Evolutionary conservation across 2,113 vertebrate genomes (phyloP).

Genomic region (Callipepla californica): DNA sequence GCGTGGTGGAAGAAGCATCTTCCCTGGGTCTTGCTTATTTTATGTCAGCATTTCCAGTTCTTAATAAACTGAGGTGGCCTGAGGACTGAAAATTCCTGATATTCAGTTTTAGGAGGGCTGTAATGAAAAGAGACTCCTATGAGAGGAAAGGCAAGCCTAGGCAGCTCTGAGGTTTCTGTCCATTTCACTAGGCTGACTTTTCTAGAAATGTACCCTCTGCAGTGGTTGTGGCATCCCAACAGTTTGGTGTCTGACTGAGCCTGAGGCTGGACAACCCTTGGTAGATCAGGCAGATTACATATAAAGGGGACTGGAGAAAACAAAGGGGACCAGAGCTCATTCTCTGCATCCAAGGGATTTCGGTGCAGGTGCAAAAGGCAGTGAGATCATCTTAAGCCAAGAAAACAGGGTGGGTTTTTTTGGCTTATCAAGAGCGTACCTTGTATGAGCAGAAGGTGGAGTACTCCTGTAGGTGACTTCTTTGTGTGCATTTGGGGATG

Average conservation of each 20-base stretch:
- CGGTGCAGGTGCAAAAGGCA: neutral
- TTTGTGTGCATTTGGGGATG: neutral
- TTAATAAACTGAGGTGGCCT: conserved; percentile 26
- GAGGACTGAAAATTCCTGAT: neutral
- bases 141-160: neutral
- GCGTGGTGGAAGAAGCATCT: neutral
- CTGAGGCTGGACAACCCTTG: neutral
- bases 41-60: conserved; percentile 14
- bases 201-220: neutral
- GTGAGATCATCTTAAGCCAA: neutral
- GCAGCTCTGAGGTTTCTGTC: neutral
- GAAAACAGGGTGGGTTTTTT: accelerated
- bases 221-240: neutral
- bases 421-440: neutral
- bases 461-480: neutral
- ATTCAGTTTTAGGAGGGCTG: neutral
- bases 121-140: neutral
- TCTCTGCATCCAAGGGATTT: neutral
- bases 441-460: neutral
- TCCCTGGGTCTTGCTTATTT: conserved; percentile 8
- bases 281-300: neutral
- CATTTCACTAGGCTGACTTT: neutral
- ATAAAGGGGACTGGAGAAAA: neutral
- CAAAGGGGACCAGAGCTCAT: neutral
- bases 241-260: neutral